Evolutionary conservation across 1,140 invertebrate genomes (phyloP).

Genomic region (Brachionus rotundiformis): DNA sequence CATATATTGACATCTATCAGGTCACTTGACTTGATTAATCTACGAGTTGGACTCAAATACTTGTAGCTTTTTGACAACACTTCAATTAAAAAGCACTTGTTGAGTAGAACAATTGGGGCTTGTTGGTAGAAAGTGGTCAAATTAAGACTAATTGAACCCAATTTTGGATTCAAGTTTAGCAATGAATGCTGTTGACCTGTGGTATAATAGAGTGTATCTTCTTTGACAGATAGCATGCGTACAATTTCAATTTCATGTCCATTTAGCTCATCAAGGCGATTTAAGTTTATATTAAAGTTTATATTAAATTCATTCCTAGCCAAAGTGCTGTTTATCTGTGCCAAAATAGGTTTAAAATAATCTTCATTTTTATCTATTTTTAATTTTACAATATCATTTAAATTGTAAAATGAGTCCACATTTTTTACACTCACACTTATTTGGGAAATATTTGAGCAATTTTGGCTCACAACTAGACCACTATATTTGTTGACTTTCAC

Average conservation of each 20-base stretch:
- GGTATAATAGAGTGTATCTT: neutral
- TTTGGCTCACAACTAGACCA: neutral
- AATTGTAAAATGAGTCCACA: neutral
- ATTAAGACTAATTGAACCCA: neutral
- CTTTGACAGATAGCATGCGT: neutral
- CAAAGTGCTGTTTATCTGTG: neutral
- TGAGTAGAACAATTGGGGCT: neutral
- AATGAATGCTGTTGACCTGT: neutral
- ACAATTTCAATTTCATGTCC: neutral
- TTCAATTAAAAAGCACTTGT: neutral
- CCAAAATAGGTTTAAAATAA: neutral
- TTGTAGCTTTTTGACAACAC: neutral
- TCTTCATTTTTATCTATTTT: neutral
- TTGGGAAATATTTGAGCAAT: neutral
- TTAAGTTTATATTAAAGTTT: conserved; percentile 14
- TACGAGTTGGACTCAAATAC: neutral
- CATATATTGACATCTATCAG: conserved; percentile 17
- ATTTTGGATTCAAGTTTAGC: neutral
- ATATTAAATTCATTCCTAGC: conserved; percentile 5
- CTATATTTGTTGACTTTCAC: neutral
- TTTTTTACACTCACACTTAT: neutral
- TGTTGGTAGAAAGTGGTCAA: neutral
- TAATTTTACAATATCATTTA: neutral
- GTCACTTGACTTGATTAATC: neutral
- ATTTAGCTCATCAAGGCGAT: neutral